Evolutionary conservation across 2,888 invertebrate species (phyloP), one percentile per base, ranked within the genome.

Genomic region (Hyles lineata): DNA sequence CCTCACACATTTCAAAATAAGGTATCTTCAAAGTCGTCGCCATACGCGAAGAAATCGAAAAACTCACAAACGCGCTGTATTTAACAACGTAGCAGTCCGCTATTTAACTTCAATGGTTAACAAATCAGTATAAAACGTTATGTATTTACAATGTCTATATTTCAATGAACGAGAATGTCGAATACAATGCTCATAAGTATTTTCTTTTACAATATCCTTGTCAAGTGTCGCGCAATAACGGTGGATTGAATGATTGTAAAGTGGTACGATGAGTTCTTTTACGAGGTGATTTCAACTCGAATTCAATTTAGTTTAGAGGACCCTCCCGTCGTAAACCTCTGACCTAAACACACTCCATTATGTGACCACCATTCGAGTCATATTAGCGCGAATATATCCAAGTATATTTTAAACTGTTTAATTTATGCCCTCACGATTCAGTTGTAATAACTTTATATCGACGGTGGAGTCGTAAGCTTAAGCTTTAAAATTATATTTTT

Each of bases 261-360:
- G 81, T 80, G 82, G 79, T 81, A 84, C 84, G 84, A 87, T 86
- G 87, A 85, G 82, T 82, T 88, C 82, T 87, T 93, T 94, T 93
- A 94, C 91, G 94, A 92, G 76, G 85, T 84, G 85, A 91, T 90
- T 90, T 82, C 85, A 82, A 88, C 83, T 85, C 87, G 80, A 89
- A 92, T 94, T 93, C 94, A 93, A 94, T 94, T 94, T 92, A 89
- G 88, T 92, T 89, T 84, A 89, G 84, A 87, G 87, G 86, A 82
- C 85, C 84, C 82, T 85, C 79, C 77, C 74, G 78, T 87, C 87
- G 87, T 93, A 92, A 93, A 92, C 93, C 89, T 90, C 88, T 92
- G 91, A 92, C 92, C 90, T 85, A 80, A 84, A 83, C 85, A 84
- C 81, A 82, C 83, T 83, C 84, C 81, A 85, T 87, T 83, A 84